phyloP scores from a whole-genome alignment of 2,113 vertebrate species.

The pig (Sus scrofa) region T2T-Sscrofa CM000814.6:38848001-38848500 shows the following conservation, averaged over 20 bases:
- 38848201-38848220: constrained; percentile 3
- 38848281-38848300: background rate
- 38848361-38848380: background rate
- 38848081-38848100: background rate
- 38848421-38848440: background rate
- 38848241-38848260: background rate
- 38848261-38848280: background rate
- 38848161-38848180: background rate
- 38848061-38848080: background rate
- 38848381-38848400: constrained; percentile 4
- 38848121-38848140: background rate
- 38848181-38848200: constrained; percentile 18
- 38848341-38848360: background rate
- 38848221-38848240: background rate
- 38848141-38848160: constrained; percentile 39
- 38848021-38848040: background rate
- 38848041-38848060: background rate
- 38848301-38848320: background rate
- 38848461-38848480: background rate
- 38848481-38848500: background rate
- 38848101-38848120: background rate
- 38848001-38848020: background rate
- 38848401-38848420: constrained; percentile 42
- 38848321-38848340: background rate
- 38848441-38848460: background rate